Conservation (phyloP, 92 coral and sea anemone genomes). For the Anthopleura xanthogrammica region DNA sequence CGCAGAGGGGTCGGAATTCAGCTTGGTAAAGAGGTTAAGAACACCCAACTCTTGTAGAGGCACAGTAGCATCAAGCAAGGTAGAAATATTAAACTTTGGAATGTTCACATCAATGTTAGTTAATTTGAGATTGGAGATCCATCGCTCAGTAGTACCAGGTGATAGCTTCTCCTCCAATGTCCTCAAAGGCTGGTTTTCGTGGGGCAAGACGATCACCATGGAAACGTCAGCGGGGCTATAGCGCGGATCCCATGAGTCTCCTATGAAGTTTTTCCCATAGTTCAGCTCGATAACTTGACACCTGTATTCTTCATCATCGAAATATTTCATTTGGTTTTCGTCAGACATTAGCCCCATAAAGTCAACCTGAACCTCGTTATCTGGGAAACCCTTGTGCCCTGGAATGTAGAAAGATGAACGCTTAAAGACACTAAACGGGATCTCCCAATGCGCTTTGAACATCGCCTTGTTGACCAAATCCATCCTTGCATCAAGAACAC, state of each 20-base stretch:
- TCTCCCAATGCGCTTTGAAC: conserved; percentile 32
- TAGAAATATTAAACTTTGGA: conserved; percentile 18
- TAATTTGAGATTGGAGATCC: conserved; percentile 20
- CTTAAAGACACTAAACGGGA: conserved; percentile 25
- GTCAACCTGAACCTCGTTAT: conserved; percentile 10
- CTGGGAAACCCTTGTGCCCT: neutral
- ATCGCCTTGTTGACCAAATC: conserved; percentile 7
- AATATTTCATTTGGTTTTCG: conserved; percentile 32
- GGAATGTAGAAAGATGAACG: conserved; percentile 17
- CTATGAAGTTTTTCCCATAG: conserved; percentile 23
- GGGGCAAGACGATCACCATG: conserved; percentile 33
- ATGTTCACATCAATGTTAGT: conserved; percentile 32
- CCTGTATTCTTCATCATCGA: conserved; percentile 16
- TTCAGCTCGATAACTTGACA: conserved; percentile 33
- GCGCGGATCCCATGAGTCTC: conserved; percentile 23
- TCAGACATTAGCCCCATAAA: conserved; percentile 36
- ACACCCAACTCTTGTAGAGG: conserved; percentile 13
- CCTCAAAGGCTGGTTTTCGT: conserved; percentile 11
- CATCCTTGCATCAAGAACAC: neutral
- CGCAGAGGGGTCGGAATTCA: neutral
- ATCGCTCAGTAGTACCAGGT: neutral
- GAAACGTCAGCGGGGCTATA: conserved; percentile 29
- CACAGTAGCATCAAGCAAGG: neutral
- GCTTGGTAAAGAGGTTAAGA: neutral
- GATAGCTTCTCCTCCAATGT: conserved; percentile 9